Conservation (phyloP, 92 coral and sea anemone genomes). For the Bergia puertoricense region DNA sequence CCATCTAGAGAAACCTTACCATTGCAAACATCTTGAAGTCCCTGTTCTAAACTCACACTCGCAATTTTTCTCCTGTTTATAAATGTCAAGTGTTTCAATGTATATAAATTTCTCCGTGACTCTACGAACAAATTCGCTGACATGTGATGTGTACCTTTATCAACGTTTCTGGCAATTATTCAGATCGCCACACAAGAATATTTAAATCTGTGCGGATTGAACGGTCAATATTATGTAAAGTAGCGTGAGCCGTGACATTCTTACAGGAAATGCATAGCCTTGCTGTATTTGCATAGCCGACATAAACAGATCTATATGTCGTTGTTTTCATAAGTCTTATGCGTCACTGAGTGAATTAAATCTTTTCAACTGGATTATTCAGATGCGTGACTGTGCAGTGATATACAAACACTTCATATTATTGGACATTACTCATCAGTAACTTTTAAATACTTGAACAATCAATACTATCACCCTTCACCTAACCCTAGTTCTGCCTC, state of each 20-base stretch:
- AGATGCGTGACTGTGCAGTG: no score
- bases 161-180: not conserved
- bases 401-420: no score
- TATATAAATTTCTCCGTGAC: not conserved
- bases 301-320: no score
- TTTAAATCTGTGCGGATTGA: not conserved
- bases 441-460: no score
- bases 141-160: slow-evolving; percentile 1
- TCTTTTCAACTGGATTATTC: no score
- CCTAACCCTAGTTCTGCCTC: no score
- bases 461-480: no score
- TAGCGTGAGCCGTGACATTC: not conserved
- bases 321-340: no score
- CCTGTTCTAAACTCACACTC: not conserved
- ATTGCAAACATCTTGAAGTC: slow-evolving; percentile 8
- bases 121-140: not conserved
- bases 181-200: not conserved
- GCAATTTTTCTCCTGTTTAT: not conserved
- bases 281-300: not conserved
- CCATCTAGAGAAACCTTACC: not conserved
- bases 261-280: not conserved
- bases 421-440: no score
- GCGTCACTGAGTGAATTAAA: no score
- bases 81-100: not conserved
- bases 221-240: not conserved